Evolutionary conservation across 2,888 invertebrate species (phyloP), one percentile per base, ranked within the genome.

Genomic region (Blera fallax): DNA sequence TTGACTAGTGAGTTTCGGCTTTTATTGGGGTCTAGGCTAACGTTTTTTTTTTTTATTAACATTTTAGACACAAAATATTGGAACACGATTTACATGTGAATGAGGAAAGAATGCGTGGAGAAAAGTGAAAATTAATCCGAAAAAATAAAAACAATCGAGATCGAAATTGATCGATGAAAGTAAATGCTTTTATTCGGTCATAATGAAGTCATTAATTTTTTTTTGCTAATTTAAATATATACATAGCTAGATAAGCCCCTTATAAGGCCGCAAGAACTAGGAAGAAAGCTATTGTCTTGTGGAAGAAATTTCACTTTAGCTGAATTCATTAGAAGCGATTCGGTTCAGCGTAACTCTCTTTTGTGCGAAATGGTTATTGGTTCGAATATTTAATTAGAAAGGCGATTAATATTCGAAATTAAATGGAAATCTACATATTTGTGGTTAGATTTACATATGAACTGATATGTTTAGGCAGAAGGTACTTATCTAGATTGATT

Each of bases 331-430:
- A 21, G 48, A 50, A n/a, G n/a, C 27, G 50, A 50, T 50, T 50
- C 50, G 50, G 10, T n/a, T 21, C 18, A 10, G 21, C 16, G 18
- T 18, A 21, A 8, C 21, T 48, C 18, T 50, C 50, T 50, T 24
- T 50, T 50, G 50, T 50, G 50, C 50, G n/a, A 50, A 50, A 50
- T 50, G n/a, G 27, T 50, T 48, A 48, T 48, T 24, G 24, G 48
- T 0, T 40, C 6, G 14, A 40, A 21, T 27, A 21, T 48, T 48
- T 21, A 21, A 48, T 48, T 48, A 21, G 48, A 48, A 48, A 48
- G 48, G 48, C 21, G 10, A 48, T 18, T 16, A 48, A 10, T 16
- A 48, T 11, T 14, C 1, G 40, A 6, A 14, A 14, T 40, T n/a
- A n/a, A n/a, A n/a, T n/a, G n/a, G n/a, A n/a, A n/a, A n/a, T n/a